Evolutionary conservation across 2,113 vertebrate genomes (phyloP), one percentile per base, ranked within the genome.

Genomic region (Petrocephalus microphthalmus): DNA sequence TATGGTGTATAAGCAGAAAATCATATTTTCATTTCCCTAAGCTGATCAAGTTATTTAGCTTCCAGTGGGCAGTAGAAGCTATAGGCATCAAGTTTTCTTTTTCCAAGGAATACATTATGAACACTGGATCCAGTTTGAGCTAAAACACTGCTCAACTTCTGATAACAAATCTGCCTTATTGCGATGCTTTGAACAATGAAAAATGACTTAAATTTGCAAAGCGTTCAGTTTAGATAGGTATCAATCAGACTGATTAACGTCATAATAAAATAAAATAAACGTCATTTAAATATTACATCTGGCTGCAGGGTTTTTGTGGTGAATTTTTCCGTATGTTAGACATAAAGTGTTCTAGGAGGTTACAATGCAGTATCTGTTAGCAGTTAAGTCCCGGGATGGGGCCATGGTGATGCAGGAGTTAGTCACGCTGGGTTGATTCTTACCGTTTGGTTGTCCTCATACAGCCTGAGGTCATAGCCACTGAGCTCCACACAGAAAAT

Each of bases 401-500:
- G 15, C 33, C 29, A 74, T 37, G 71, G 33, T 78, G 33, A 78
- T 42, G 15, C 33, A 78, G 33, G 71, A 20, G 71, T 78, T 78
- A 78, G 52, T 60, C 52, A 22, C 8, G 13, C n/a, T 47, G 17
- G 22, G 2, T 10, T 56, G 7, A 54, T 13, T 54, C 96, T 95
- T 95, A 99, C 98, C 93, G 98, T 99, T 95, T 99, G 98, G 95
- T 99, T 99, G 93, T 99, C 98, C 93, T 99, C 98, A 3, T 99
- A 99, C 88, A 99, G 97, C 94, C 98, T 99, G 94, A 99, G 96
- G 95, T 99, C 98, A 25, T 99, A 99, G 92, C 98, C 98, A 56
- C 98, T 99, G 88, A 99, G 96, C 96, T 99, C 98, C 92, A 99
- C 98, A 88, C 98, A 99, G 97, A 99, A 99, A 95, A 99, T 99